Base-by-base conservation (phyloP, 2,888 invertebrate genomes). In the Hedychridium roseum region DNA sequence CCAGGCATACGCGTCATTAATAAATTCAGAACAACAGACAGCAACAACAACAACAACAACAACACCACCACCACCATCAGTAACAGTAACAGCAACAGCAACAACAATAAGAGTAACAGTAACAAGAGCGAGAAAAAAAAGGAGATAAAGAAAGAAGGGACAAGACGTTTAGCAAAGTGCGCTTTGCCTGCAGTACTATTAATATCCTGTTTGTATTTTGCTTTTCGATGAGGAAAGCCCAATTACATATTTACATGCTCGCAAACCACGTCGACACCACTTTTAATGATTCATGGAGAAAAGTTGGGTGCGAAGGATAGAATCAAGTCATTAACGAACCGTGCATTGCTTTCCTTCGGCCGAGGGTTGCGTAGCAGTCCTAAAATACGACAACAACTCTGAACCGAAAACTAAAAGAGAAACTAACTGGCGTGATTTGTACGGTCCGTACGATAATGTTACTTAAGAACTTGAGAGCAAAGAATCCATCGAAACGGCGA, bases 261-360 rank as follows among this genome's bases (percentile, higher is more conserved):
- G 57, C 42, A 56, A 16, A 51, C 39, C 48, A 63, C 76, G 76
- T 76, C 75, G 76, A 76, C 77, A 77, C 76, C 76, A 77, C 76
- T 75, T 70, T 73, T 68, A 70, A 75, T 74, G 70, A 57, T n/a
- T 39, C 38, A 60, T 30, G 42, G 37, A 56, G 52, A 66, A 44
- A 41, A 41, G 43, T n/a, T n/a, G n/a, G n/a, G n/a, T 21, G 37
- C 7, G 23, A 21, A 37, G n/a, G n/a, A 21, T 11, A 40, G 21
- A 60, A 39, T 51, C 49, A 65, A 64, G 47, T 54, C 52, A 52
- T 49, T n/a, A 54, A 56, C 54, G 58, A 64, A 59, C 50, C 62
- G 59, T 65, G 63, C 52, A 59, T 59, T 65, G 56, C 65, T 65
- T 65, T 62, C 53, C 61, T 62, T 65, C 56, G 46, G 51, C 62